phyloP scores from a whole-genome alignment of 2,888 invertebrate species.

The Aporophyla lueneburgensis region DNA sequence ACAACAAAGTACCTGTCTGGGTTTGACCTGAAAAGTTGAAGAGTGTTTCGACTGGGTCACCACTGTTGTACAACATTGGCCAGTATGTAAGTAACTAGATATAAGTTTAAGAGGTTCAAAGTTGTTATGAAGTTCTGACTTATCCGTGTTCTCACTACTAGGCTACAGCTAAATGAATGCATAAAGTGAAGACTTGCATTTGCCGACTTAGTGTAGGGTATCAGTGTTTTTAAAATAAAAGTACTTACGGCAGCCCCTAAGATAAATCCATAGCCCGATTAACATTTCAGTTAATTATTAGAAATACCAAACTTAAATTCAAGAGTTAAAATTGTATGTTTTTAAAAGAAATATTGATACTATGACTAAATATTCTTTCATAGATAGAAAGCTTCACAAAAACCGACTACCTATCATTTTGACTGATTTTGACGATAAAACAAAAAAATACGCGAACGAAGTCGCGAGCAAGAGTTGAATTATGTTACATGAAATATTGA shows the following conservation, averaged over 20 bases:
- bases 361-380: background rate
- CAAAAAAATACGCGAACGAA: background rate
- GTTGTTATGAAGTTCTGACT: background rate
- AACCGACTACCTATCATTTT: no score
- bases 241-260: background rate
- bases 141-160: background rate
- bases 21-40: background rate
- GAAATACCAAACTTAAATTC: background rate
- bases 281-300: background rate
- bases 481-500: background rate
- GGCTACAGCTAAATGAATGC: background rate
- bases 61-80: background rate
- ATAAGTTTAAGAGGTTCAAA: background rate
- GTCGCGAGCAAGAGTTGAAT: background rate
- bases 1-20: no score
- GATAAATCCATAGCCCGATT: background rate
- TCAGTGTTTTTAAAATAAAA: background rate
- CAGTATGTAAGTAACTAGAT: background rate
- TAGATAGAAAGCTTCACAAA: background rate
- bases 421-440: background rate
- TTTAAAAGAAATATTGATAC: no score
- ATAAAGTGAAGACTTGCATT: background rate
- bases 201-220: background rate
- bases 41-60: background rate
- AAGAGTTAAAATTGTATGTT: background rate